These are phyloP conservation scores for Tenrec ecaudatus DNA, from an alignment of 2,113 vertebrate genomes.

Conservation along the genomic window DNA sequence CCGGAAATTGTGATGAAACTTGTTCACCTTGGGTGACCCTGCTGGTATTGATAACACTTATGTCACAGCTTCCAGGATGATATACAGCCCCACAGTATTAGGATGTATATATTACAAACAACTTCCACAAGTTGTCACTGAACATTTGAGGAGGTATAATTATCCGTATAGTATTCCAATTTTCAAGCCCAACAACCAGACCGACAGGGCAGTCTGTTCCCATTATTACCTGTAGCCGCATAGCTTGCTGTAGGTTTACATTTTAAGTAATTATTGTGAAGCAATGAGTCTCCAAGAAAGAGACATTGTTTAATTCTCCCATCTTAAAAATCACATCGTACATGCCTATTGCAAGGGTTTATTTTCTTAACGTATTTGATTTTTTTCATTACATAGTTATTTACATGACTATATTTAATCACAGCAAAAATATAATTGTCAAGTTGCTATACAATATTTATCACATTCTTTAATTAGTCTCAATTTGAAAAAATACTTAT, in stretches of 20 bases:
- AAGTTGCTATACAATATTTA: not conserved
- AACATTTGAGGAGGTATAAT: not conserved
- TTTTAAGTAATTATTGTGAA: not conserved
- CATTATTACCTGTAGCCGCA: too few species aligned
- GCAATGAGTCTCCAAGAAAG: not conserved
- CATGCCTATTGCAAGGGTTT: not conserved
- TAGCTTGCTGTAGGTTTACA: not conserved
- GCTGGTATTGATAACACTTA: too few species aligned
- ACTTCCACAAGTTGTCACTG: not conserved
- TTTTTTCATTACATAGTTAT: not conserved
- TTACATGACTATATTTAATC: not conserved
- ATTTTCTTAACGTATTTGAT: not conserved
- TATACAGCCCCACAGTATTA: too few species aligned
- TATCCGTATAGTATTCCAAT: constrained; percentile 8
- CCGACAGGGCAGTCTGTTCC: too few species aligned
- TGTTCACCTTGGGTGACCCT: too few species aligned
- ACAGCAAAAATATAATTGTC: not conserved
- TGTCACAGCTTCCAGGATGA: too few species aligned
- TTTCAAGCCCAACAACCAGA: not conserved
- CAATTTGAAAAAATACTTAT: not conserved
- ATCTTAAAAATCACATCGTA: not conserved
- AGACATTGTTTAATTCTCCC: not conserved
- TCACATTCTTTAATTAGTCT: not conserved
- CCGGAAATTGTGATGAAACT: too few species aligned
- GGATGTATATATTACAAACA: too few species aligned